phyloP scores from a whole-genome alignment of 2,797 vertebrate genomes.

The Falco naumanni region DNA sequence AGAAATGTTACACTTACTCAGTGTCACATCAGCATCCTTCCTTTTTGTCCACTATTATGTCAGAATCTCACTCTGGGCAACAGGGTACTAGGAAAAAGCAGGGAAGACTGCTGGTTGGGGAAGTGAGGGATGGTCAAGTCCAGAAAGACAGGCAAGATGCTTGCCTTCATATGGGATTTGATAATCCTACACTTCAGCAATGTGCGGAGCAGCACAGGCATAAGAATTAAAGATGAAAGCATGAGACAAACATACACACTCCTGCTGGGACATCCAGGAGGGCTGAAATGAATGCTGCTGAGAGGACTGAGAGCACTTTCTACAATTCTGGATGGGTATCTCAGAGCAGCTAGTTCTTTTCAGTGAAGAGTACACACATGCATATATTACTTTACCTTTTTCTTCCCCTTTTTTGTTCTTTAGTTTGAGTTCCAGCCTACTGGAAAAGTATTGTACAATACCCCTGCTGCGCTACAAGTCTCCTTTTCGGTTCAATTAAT shows the following conservation, averaged over 20 bases:
- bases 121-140: neutral
- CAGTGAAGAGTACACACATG: neutral
- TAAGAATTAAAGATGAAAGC: neutral
- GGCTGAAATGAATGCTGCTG: neutral
- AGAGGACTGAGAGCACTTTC: neutral
- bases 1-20: neutral
- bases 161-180: neutral
- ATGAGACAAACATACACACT: neutral
- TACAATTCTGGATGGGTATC: neutral
- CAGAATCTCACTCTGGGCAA: neutral
- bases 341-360: neutral
- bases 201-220: neutral
- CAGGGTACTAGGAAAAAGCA: neutral
- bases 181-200: neutral
- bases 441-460: conserved; percentile 73
- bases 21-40: neutral
- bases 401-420: conserved; percentile 50
- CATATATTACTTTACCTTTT: neutral
- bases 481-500: conserved; percentile 97
- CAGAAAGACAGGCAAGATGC: neutral
- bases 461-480: conserved; percentile 90
- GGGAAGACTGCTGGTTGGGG: neutral
- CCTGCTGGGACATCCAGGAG: neutral
- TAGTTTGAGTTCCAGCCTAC: conserved; percentile 62
- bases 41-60: neutral